phyloP scores from a whole-genome alignment of 2,888 invertebrate species.

The Mythimna impura region DNA sequence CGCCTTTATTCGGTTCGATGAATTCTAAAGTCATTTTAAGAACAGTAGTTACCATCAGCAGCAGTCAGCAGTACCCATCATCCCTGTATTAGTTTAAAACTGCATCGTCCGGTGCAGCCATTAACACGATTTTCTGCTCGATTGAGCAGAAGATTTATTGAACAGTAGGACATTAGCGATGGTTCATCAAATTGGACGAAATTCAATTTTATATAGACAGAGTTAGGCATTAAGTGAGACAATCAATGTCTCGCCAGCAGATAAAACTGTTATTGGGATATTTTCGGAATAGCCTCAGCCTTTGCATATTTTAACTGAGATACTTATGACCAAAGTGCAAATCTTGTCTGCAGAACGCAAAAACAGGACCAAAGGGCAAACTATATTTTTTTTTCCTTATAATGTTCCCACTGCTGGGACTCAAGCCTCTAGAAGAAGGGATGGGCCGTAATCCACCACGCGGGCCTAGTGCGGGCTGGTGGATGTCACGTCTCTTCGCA shows the following conservation, averaged over 20 bases:
- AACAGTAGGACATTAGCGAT: conserved; percentile 25
- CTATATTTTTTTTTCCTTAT: no score
- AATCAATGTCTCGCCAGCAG: no score
- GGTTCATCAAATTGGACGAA: conserved; percentile 51
- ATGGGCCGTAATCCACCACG: neutral
- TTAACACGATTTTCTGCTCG: conserved; percentile 67
- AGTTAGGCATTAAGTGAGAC: no score
- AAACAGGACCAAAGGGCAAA: no score
- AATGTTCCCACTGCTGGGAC: no score
- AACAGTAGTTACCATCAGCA: no score
- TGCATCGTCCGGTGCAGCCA: conserved; percentile 53
- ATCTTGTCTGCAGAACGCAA: no score
- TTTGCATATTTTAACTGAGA: no score
- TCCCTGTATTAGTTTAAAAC: neutral
- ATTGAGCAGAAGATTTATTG: conserved; percentile 64
- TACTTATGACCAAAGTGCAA: no score
- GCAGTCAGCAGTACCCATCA: neutral
- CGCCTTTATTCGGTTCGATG: neutral
- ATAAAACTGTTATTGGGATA: no score
- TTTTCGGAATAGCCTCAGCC: no score
- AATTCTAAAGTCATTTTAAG: neutral
- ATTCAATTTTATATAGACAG: conserved; percentile 17
- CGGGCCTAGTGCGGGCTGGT: neutral
- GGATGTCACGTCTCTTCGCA: neutral
- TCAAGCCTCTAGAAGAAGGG: no score